Percentiles rank a stretch among this genome's conserved stretches.
Conservation (phyloP, 2,113 vertebrate genomes). For the Microcebus jonahi region DNA sequence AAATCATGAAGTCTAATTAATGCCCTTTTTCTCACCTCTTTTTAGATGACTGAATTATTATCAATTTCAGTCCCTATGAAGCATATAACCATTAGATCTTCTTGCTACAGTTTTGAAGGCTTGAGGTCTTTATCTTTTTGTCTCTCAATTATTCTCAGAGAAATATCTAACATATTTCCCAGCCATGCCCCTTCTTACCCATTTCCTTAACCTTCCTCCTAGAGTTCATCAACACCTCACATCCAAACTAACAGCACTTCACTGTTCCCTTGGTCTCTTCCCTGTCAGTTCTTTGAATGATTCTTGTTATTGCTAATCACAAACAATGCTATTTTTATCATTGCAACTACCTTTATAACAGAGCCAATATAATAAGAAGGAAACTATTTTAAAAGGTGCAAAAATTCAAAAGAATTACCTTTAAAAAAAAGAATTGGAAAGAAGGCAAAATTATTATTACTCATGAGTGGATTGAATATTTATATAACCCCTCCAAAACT, state of each 20-base stretch:
- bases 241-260: not conserved
- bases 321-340: not conserved
- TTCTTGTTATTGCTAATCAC: not conserved
- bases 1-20: slow-evolving; percentile 52
- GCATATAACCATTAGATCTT: slow-evolving; percentile 4
- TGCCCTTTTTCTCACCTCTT: not conserved
- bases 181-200: not conserved
- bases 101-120: not conserved
- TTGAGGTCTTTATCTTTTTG: not conserved
- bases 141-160: not conserved
- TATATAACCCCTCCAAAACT: not conserved
- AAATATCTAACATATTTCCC: not conserved
- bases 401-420: not conserved
- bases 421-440: not conserved
- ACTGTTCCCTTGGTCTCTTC: not conserved
- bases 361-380: not conserved
- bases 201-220: not conserved
- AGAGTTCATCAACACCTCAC: not conserved
- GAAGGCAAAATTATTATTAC: not conserved
- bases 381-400: not conserved
- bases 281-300: not conserved
- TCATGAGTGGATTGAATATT: not conserved
- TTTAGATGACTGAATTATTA: slow-evolving; percentile 43
- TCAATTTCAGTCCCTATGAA: slow-evolving; percentile 39
- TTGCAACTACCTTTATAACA: not conserved